Evolutionary conservation across 2,797 vertebrate genomes (phyloP), one percentile per base, ranked within the genome.

Genomic region (Myotis myotis): DNA sequence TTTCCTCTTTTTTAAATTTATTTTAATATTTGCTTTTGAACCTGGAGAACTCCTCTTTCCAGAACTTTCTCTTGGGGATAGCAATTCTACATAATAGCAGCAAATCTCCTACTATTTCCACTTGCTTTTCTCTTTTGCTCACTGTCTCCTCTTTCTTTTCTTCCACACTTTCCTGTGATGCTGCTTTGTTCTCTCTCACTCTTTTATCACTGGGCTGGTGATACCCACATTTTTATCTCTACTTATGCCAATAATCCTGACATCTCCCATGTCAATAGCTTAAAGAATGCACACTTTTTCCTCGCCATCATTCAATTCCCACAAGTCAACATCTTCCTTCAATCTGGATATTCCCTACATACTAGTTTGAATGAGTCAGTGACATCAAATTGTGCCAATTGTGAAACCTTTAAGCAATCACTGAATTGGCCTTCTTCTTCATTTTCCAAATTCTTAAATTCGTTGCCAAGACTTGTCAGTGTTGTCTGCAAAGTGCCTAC

Each of bases 11-110:
- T 8, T 84, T 33, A 62, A 47, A 28, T 79, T 66, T 44, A 38
- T 57, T 71, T 95, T 70, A 17, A 38, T 71, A 57, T 28, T 70
- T 82, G 9, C 19, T 92, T 92, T 87, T 88, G 47, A 95, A 85
- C 13, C 6, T 88, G 19, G 3, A 85, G 51, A 70, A 79, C 2
- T 62, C 2, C 6, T 91, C 57, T 96, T 81, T 87, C 38, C 85
- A 89, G 93, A 82, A 53, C 79, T 72, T 93, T 64, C 57, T 75
- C 44, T 84, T 47, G 30, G 8, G 38, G 84, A 44, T 12, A 84
- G 38, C 12, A 68, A 12, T 55, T 62, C 8, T 72, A 17, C 4
- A 1, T 8, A 51, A 74, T 19, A 49, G 30, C 22, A 71, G 16
- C 8, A n/a, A 64, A 3, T 6, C 33, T 55, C 47, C 20, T 11